These are phyloP conservation scores for Plagodis pulveraria DNA, from an alignment of 2,888 invertebrate species.

Conservation along the genomic window DNA sequence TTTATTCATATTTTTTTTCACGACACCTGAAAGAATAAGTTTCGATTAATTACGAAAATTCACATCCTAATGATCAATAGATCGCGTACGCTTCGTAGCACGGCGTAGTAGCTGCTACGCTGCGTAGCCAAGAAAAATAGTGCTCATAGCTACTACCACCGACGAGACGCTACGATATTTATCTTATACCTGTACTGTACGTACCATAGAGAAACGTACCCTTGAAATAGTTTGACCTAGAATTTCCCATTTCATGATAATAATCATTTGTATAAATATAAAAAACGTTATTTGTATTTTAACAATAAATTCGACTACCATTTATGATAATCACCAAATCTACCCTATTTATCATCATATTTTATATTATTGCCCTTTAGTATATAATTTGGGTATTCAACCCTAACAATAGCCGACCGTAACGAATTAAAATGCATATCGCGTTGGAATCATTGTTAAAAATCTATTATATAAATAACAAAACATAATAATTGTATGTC, in stretches of 20 bases:
- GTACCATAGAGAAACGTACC: too few species aligned
- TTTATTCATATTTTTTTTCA: too few species aligned
- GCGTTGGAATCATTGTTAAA: slow-evolving; percentile 42
- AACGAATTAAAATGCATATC: slow-evolving; percentile 47
- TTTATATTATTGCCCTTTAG: slow-evolving; percentile 36
- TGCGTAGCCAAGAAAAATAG: neutral
- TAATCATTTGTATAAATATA: slow-evolving; percentile 1
- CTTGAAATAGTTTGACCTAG: neutral
- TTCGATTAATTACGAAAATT: too few species aligned
- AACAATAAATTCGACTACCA: slow-evolving; percentile 23
- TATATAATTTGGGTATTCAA: slow-evolving; percentile 39
- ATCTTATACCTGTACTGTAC: neutral
- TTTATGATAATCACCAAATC: slow-evolving; percentile 21
- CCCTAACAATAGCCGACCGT: slow-evolving; percentile 36
- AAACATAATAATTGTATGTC: slow-evolving; percentile 55
- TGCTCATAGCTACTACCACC: neutral
- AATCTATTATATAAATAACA: slow-evolving; percentile 56
- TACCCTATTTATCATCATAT: slow-evolving; percentile 30
- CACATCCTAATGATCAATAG: too few species aligned
- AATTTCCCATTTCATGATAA: neutral
- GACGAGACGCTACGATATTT: neutral
- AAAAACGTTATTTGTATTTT: slow-evolving; percentile 24
- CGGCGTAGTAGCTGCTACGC: slow-evolving; percentile 8
- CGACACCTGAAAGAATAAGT: too few species aligned
- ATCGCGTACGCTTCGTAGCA: slow-evolving; percentile 2